Evolutionary conservation across 2,888 invertebrate genomes (phyloP), one percentile per base, ranked within the genome.

Genomic region (Acrobasis repandana): DNA sequence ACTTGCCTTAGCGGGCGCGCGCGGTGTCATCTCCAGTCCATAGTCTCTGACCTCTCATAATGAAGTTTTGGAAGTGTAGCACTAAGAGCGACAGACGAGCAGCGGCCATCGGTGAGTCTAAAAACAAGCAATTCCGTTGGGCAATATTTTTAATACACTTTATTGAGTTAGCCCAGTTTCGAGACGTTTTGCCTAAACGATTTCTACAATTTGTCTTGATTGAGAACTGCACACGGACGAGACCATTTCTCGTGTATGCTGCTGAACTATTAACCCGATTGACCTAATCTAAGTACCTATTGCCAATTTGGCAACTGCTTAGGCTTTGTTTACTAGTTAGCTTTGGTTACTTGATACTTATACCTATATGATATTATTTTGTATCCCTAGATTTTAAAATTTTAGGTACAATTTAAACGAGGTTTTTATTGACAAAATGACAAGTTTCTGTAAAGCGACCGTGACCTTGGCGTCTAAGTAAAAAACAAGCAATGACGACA

Each of bases 1-100:
- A 79, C 82, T 84, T 84, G 83, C 75, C 81, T 83, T 79, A 74
- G 76, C 83, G 86, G 83, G 79, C 83, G 86, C 80, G 82, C 75
- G 76, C 71, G 72, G 76, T 77, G 76, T 71, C 80, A 81, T 80
- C 80, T 80, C 61, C 67, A 67, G 68, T 67, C 65, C 77, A 76
- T 79, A 78, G 76, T 74, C 59, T 62, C 65, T 64, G 66, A 68
- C 63, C 51, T 62, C 68, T 68, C 28, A 69, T 68, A 61, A 92
- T 92, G 92, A 91, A 90, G 77, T 90, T 92, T 82, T 92, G 90
- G 91, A 90, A 86, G 81, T 92, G 91, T 71, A 80, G 76, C 65
- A 75, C 79, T 58, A 90, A 85, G 72, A 79, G 78, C 58, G 80
- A 84, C 63, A 77, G 83, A 58, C 83, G 80, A 54, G 73, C 73